Evolutionary conservation across 2,113 vertebrate genomes (phyloP).

Genomic region (Pseudopipra pipra): DNA sequence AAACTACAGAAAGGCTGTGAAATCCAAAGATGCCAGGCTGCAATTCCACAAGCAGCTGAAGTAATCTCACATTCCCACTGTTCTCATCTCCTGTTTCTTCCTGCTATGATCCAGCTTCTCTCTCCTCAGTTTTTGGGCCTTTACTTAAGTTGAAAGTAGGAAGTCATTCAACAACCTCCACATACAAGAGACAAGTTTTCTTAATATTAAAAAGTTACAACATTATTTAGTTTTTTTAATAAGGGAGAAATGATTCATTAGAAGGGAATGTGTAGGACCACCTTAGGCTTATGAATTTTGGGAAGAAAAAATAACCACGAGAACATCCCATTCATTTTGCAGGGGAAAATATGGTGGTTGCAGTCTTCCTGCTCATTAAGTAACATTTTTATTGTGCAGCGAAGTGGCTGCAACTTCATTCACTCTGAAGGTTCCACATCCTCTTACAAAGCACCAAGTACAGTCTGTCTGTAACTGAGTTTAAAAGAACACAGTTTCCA

Average conservation of each 20-base stretch:
- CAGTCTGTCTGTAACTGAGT: not conserved
- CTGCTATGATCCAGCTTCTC: not conserved
- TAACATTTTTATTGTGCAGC: not conserved
- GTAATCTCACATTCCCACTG: not conserved
- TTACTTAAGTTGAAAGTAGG: not conserved
- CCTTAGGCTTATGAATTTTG: not conserved
- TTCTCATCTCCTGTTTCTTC: not conserved
- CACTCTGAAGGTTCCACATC: not conserved
- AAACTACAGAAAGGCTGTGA: not conserved
- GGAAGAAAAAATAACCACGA: not conserved
- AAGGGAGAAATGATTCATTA: not conserved
- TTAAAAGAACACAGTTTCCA: not conserved
- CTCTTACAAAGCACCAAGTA: not conserved
- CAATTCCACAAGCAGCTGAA: not conserved
- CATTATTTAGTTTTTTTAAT: not conserved
- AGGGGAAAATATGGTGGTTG: not conserved
- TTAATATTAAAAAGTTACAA: not conserved
- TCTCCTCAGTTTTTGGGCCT: not conserved
- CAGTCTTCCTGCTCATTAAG: not conserved
- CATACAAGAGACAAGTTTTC: not conserved
- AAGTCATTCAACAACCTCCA: not conserved
- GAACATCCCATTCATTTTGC: not conserved
- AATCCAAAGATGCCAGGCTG: not conserved
- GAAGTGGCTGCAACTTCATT: not conserved
- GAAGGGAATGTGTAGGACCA: not conserved